Base-by-base conservation (phyloP, 2,797 vertebrate genomes). In the Coregonus sp. region DNA sequence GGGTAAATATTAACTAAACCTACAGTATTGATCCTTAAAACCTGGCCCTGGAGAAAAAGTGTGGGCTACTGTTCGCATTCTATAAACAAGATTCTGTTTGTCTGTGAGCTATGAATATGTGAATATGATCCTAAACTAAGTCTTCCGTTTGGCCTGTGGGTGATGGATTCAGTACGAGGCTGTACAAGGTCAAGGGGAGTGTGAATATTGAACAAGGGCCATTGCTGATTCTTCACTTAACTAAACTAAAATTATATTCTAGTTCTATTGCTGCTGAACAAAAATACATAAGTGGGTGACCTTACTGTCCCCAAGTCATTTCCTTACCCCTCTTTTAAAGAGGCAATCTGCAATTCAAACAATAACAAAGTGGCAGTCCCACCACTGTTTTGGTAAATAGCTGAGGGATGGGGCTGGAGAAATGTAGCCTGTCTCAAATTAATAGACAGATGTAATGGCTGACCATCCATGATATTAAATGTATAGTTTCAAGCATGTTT, bases 1-100 rank as follows among this genome's bases (percentile, higher is more conserved):
- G 51, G 50, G n/a, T 47, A 16, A 51, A 56, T 33, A 74, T 72
- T 54, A 78, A 73, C 65, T 47, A 25, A 25, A 20, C 59, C 40
- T 47, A 47, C 40, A 47, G 40, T 47, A 47, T 3, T 47, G 40
- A 61, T 61, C 20, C 7, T 56, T 56, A 0, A 61, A 61, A 25
- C n/a, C 18, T 18, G 5, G 5, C 18, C 56, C 59, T 12, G 59
- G 59, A 4, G 20, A 25, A 47, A 47, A 12, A 3, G 9, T 47
- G 40, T 12, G 2, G 40, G 40, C 40, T 47, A 61, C n/a, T 4
- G n/a, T 59, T n/a, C 6, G 16, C 54, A n/a, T 59, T n/a, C 54
- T n/a, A n/a, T 59, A 59, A 59, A 59, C 54, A n/a, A 59, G 54
- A n/a, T 47, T 47, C 9, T 54, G 52, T 59, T n/a, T 59, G 4